phyloP scores from a whole-genome alignment of 2,113 vertebrate genomes.

The Indicator maculatus region DNA sequence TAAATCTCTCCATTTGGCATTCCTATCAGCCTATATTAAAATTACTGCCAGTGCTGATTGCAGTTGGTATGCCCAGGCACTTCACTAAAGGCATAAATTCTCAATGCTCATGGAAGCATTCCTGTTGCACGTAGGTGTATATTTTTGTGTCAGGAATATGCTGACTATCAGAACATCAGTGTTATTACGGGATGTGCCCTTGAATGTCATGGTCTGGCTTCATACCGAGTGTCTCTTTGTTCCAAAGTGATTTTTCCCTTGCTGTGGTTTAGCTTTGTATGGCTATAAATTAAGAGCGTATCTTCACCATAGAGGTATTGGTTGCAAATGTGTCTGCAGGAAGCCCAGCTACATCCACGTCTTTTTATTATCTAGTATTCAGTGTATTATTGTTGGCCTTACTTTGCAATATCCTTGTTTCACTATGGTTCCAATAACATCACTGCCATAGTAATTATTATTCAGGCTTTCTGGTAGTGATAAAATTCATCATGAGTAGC shows the following conservation, averaged over 20 bases:
- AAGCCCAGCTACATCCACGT: fast-evolving
- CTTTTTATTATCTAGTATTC: background rate
- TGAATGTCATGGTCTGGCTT: background rate
- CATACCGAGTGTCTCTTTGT: background rate
- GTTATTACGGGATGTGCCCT: background rate
- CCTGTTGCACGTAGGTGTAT: background rate
- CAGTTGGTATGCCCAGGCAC: background rate
- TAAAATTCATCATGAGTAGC: background rate
- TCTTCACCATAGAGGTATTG: background rate
- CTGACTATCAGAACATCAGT: background rate
- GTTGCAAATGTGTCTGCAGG: background rate
- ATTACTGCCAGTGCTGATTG: background rate
- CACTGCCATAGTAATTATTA: background rate
- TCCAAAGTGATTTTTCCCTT: background rate
- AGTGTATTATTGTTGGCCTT: background rate
- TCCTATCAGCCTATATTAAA: background rate
- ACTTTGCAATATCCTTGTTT: background rate
- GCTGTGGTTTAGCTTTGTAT: background rate
- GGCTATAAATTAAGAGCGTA: background rate
- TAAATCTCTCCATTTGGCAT: background rate
- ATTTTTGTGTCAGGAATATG: background rate
- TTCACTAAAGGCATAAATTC: background rate
- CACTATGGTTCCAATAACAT: background rate
- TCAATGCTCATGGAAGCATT: background rate
- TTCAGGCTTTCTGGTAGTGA: background rate